Base-by-base conservation (phyloP, 1,140 invertebrate genomes). In the Nasonia longicornis region DNA sequence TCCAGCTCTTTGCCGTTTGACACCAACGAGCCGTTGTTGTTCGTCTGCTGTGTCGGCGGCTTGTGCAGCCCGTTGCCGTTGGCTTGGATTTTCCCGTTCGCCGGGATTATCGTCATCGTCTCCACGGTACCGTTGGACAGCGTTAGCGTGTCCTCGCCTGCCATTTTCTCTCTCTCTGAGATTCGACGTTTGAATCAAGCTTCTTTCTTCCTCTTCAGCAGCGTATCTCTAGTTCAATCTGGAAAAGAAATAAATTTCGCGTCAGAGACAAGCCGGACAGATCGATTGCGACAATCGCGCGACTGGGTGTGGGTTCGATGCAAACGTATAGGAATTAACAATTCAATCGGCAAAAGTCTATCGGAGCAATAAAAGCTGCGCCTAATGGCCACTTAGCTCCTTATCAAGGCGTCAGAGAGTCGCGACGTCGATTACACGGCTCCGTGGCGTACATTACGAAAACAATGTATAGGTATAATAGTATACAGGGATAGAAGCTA, bases 11-110 rank as follows among this genome's bases (percentile, higher is more conserved):
- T 90, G n/a, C 87, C 88, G 42, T 91, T 91, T 7, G 86, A 75
- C 22, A 84, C 78, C 70, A 89, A 87, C 38, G 85, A 86, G 3
- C 89, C 86, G 69, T 91, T 91, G 79, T 90, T 90, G 71, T 91
- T 90, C 80, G 87, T 90, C 79, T 87, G 83, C 82, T 85, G 75
- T 81, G 10, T 16, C 29, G 87, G 12, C 45, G 58, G 35, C n/a
- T 80, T 80, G 52, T 73, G 86, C 79, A 89, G 67, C 0, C 87
- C 90, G 77, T 90, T 90, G n/a, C 88, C 89, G 75, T 89, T 90
- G 7, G 87, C 87, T 58, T 89, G 89, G 29, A 84, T 83, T 52
- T 89, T 90, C n/a, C 84, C 85, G 64, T 85, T 85, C 79, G 85
- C 42, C 20, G 87, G 87, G 16, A 89, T 89, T 74, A 88, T 88